A percentile compares a stretch with the other conserved stretches of the same genome.
Conservation (phyloP, 2,797 vertebrate genomes). For the Mastacembelus armatus region DNA sequence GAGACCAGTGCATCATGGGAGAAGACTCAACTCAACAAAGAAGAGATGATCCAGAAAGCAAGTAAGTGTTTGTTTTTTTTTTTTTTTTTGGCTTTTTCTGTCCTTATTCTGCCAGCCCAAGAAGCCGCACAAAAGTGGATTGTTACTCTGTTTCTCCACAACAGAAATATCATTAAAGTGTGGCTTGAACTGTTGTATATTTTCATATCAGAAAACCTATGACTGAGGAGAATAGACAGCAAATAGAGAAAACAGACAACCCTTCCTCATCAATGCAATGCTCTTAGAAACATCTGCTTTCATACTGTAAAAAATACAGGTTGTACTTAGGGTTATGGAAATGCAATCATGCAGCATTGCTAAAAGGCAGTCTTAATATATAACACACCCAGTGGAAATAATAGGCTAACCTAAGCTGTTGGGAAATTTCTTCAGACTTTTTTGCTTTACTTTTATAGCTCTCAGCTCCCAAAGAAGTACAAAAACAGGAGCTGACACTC, state of each 20-base stretch:
- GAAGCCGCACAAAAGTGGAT: constrained; percentile 2
- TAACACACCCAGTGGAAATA: constrained; percentile 58
- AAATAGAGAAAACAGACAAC: constrained; percentile 53
- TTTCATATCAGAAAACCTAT: constrained; percentile 47
- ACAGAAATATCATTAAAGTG: constrained; percentile 15
- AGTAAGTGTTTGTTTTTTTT: constrained; percentile 82
- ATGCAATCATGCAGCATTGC: constrained; percentile 72
- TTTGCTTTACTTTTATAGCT: constrained; percentile 51
- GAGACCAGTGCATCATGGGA: constrained; percentile 76
- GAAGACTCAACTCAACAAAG: constrained; percentile 72
- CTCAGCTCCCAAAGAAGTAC: constrained; percentile 13
- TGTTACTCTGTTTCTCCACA: constrained; percentile 15
- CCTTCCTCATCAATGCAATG: constrained; percentile 51
- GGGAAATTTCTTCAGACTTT: constrained; percentile 62
- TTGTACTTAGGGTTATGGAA: constrained; percentile 66
- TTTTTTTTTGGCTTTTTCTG: constrained; percentile 60
- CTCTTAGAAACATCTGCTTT: constrained; percentile 80
- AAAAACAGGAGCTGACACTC: constrained; percentile 4
- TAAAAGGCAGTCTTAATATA: constrained; percentile 58
- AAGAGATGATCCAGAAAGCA: constrained; percentile 81
- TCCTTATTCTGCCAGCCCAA: constrained; percentile 25
- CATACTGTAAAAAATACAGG: constrained; percentile 66
- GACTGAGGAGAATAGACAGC: constrained; percentile 32
- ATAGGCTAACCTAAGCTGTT: constrained; percentile 51
- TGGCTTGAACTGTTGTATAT: constrained; percentile 31